A percentile compares a stretch with the other conserved stretches of the same genome.
Evolutionary conservation across 2,797 vertebrate species (phyloP).

Genomic region (Ctenopoma kingsleyae): DNA sequence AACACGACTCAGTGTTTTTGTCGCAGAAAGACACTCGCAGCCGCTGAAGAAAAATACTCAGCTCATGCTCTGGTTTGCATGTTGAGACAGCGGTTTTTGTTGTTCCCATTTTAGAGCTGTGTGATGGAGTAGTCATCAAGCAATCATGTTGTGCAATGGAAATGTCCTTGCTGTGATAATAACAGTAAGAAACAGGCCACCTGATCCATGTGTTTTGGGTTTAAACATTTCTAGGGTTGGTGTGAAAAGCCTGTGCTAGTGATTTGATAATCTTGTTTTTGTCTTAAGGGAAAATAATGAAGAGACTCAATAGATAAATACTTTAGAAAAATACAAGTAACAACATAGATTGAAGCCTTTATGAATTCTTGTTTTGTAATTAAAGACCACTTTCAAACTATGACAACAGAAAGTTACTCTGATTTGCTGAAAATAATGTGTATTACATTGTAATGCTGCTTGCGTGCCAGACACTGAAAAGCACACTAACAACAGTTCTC

Average conservation of each 20-base stretch:
- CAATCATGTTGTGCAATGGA: constrained; percentile 30
- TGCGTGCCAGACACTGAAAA: constrained; percentile 13
- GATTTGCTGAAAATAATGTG: neutral
- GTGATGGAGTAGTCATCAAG: constrained; percentile 21
- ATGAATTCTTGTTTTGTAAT: neutral
- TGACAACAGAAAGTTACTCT: neutral
- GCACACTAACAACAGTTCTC: constrained; percentile 18
- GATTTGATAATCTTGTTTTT: too few species aligned
- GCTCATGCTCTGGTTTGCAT: constrained; percentile 36
- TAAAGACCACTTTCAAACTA: neutral
- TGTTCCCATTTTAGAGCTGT: constrained; percentile 33
- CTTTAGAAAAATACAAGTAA: neutral
- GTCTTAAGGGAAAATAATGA: neutral
- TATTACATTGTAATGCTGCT: neutral
- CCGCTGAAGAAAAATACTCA: constrained; percentile 51
- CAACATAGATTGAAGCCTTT: neutral
- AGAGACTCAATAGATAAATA: neutral
- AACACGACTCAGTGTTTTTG: constrained; percentile 70
- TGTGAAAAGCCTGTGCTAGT: neutral
- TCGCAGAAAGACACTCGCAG: constrained; percentile 62
- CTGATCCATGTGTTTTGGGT: constrained; percentile 25
- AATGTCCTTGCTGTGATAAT: constrained; percentile 29
- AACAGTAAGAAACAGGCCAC: constrained; percentile 26
- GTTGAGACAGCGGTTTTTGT: constrained; percentile 56
- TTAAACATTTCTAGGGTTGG: constrained; percentile 12